These are phyloP conservation scores for Drosophila neocordata DNA, from an alignment of 1,140 invertebrate species.

Conservation along the genomic window DNA sequence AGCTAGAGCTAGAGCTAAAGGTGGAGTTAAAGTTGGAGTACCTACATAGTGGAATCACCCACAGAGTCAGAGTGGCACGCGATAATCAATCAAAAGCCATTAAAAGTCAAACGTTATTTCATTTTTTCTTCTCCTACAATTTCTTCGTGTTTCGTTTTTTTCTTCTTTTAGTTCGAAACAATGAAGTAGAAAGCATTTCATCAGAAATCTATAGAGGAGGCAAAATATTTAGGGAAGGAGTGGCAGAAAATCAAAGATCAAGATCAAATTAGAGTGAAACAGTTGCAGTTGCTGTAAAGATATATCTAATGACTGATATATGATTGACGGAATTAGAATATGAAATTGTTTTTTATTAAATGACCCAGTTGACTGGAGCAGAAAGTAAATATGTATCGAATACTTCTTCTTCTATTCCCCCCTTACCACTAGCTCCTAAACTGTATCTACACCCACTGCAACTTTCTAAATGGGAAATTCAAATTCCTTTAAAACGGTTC, in stretches of 20 bases:
- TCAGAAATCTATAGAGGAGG: constrained; percentile 49
- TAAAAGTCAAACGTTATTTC: constrained; percentile 68
- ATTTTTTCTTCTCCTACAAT: background rate
- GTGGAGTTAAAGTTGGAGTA: constrained; percentile 31
- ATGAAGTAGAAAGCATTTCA: constrained; percentile 77
- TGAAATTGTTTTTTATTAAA: constrained; percentile 75
- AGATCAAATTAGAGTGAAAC: constrained; percentile 36
- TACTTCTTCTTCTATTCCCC: background rate
- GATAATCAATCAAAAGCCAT: constrained; percentile 81
- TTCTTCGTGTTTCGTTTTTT: constrained; percentile 27
- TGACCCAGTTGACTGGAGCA: constrained; percentile 59
- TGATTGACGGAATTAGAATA: constrained; percentile 81
- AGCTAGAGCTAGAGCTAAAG: constrained; percentile 12
- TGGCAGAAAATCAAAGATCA: constrained; percentile 75
- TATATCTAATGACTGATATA: constrained; percentile 25
- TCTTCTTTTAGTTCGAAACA: constrained; percentile 37
- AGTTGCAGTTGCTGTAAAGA: constrained; percentile 57
- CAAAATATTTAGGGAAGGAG: constrained; percentile 44
- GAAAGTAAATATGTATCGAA: constrained; percentile 2
- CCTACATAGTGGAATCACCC: constrained; percentile 51
- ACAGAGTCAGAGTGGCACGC: constrained; percentile 71
- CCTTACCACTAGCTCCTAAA: constrained; percentile 9
- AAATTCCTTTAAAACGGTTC: constrained; percentile 44
- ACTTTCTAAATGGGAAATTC: constrained; percentile 75
- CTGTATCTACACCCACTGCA: constrained; percentile 54